Base-by-base conservation (phyloP, 2,888 invertebrate species). In the Drosophila percnosoma region DNA sequence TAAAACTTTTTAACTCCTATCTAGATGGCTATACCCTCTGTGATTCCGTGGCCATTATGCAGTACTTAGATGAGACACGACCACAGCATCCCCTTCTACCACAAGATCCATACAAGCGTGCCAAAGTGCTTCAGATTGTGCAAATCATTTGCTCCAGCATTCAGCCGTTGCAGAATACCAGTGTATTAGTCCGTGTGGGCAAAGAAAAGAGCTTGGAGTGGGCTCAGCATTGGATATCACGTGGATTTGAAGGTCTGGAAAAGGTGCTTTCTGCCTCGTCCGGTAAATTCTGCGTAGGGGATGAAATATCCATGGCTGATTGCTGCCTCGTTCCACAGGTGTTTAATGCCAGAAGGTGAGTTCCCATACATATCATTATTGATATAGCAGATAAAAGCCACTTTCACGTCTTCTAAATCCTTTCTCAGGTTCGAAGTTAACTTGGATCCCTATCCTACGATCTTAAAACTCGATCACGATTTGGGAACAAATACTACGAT, bases 281-380 rank as follows among this genome's bases (percentile, higher is more conserved):
- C 55, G 98, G 98, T 4, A 97, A 97, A 92, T 99, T 97, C 92
- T 97, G 97, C 91, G 97, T 98, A 4, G 99, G 99, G 0, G 97
- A 99, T 93, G 96, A 97, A 78, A 96, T 99, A 63, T 97, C 98
- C 0, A 93, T 99, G 90, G 99, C 99, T 6, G 99, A 99, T 93
- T 96, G 98, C 89, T 98, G 97, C 91, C 94, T 99, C 62, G 97
- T 99, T 51, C 99, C 99, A 42, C 99, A 99, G 94, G 96, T 99
- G 57, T 98, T 97, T 92, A 98, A 98, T 94, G 99, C 99, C 33
- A 95, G 97, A 92, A 49, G 45, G 77, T 77, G 10, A 61, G 8
- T 15, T 29, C 3, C 4, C 13, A 7, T 6, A 24, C 13, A 40
- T 5, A 21, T 27, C 18, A 13, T 13, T 29, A 48, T 72, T 27